Evolutionary conservation across 2,888 invertebrate genomes (phyloP).

Genomic region (Papilio protenor): DNA sequence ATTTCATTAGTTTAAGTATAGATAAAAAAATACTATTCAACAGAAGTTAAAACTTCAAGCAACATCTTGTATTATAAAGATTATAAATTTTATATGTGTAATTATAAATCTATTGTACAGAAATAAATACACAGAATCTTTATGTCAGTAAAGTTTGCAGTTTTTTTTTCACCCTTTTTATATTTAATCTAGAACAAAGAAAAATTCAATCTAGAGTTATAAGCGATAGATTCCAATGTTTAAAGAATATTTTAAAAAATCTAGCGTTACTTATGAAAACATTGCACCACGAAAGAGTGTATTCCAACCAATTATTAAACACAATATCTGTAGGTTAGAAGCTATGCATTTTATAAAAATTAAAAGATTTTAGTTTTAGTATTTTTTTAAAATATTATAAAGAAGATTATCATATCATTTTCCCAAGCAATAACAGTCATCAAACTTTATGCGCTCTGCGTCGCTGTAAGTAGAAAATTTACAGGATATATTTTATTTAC

Average conservation of each 20-base stretch:
- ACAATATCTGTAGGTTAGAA: too few relatives aligned
- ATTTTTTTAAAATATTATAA: not conserved
- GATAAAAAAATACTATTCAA: not conserved
- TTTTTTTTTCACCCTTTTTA: not conserved
- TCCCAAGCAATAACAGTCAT: conserved; percentile 2
- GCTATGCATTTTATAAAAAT: too few relatives aligned
- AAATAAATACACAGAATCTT: conserved; percentile 70
- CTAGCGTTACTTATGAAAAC: not conserved
- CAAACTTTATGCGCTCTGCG: conserved; percentile 14
- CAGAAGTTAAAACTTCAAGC: conserved; percentile 15
- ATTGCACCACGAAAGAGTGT: too few relatives aligned
- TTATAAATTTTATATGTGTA: conserved; percentile 43
- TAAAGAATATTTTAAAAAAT: too few relatives aligned
- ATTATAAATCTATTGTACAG: conserved; percentile 67
- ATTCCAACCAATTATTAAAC: too few relatives aligned
- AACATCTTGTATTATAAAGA: conserved; percentile 31
- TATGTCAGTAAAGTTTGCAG: conserved; percentile 64
- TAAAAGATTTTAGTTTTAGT: not conserved
- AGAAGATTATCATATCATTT: not conserved
- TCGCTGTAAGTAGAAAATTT: conserved; percentile 10
- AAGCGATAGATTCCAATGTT: too few relatives aligned
- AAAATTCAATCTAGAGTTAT: not conserved
- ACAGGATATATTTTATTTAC: conserved; percentile 44
- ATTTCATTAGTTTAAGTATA: not conserved
- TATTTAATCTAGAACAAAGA: not conserved